phyloP scores from a whole-genome alignment of 2,113 vertebrate genomes.

The Tragelaphus buxtoni region DNA sequence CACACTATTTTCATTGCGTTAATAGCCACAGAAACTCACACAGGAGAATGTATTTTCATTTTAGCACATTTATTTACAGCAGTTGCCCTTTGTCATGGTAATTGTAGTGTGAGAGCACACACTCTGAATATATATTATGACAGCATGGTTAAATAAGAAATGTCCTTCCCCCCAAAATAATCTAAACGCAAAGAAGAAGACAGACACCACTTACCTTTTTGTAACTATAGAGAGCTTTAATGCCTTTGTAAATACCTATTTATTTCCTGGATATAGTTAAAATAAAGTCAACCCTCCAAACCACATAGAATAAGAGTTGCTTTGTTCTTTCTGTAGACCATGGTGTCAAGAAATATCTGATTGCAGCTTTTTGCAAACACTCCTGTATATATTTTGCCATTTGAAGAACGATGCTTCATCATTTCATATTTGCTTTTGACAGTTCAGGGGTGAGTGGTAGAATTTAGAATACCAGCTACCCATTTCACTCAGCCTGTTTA shows the following conservation, averaged over 20 bases:
- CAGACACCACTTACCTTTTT: slow-evolving; percentile 1
- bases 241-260: slow-evolving; percentile 40
- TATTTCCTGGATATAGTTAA: slow-evolving; percentile 39
- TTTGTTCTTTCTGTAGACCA: slow-evolving; percentile 26
- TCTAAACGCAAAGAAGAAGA: slow-evolving; percentile 38
- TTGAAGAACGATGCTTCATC: neutral
- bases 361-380: slow-evolving; percentile 22
- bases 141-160: slow-evolving; percentile 23
- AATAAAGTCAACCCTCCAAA: neutral
- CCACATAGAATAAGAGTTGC: neutral
- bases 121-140: slow-evolving; percentile 40
- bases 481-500: slow-evolving; percentile 36
- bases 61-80: slow-evolving; percentile 39
- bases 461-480: slow-evolving; percentile 44
- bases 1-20: slow-evolving; percentile 40
- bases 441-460: neutral
- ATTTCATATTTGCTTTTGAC: slow-evolving; percentile 33
- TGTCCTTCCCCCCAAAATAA: neutral
- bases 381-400: slow-evolving; percentile 14
- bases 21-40: slow-evolving; percentile 2
- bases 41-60: slow-evolving; percentile 33
- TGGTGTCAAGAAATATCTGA: slow-evolving; percentile 30
- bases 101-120: neutral
- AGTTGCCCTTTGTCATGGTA: slow-evolving; percentile 37
- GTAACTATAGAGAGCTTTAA: slow-evolving; percentile 7